Percentiles rank a stretch among this genome's conserved stretches.
These are phyloP conservation scores for Apamea anceps DNA, from an alignment of 2,888 invertebrate species.

Conservation along the genomic window DNA sequence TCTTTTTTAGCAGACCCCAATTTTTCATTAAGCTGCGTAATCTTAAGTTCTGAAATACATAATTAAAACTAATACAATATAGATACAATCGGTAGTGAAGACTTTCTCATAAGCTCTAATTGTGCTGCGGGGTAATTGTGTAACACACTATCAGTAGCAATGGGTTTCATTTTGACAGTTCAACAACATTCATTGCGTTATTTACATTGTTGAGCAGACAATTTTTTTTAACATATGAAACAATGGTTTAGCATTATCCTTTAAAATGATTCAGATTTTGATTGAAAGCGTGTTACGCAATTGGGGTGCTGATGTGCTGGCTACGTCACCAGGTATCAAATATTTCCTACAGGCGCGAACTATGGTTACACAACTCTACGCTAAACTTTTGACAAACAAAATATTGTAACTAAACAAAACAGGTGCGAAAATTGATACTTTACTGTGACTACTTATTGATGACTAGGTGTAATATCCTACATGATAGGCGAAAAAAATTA, in stretches of 20 bases:
- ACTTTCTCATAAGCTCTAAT: slow-evolving; percentile 2
- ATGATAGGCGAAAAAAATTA: slow-evolving; percentile 83
- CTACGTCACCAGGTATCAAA: slow-evolving; percentile 8
- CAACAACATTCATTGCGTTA: too few relatives aligned
- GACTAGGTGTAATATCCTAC: slow-evolving; percentile 45
- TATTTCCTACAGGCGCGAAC: slow-evolving; percentile 2
- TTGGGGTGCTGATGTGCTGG: not conserved
- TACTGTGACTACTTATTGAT: slow-evolving; percentile 56
- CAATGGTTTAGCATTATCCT: too few relatives aligned
- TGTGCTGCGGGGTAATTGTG: not conserved
- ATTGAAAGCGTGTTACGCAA: too few relatives aligned
- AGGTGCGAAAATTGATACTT: slow-evolving; percentile 63
- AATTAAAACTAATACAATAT: not conserved
- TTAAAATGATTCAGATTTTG: too few relatives aligned
- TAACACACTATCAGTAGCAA: too few relatives aligned
- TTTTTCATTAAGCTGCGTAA: slow-evolving; percentile 94
- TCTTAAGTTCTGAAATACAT: slow-evolving; percentile 91
- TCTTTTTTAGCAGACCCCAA: slow-evolving; percentile 93
- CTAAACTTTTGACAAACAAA: slow-evolving; percentile 16
- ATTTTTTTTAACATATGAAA: too few relatives aligned
- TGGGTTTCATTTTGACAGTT: too few relatives aligned
- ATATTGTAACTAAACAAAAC: slow-evolving; percentile 33
- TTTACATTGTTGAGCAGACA: too few relatives aligned
- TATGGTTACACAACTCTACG: slow-evolving; percentile 26
- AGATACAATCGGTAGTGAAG: not conserved